Evolutionary conservation across 2,113 vertebrate genomes (phyloP).

Genomic region (Takifugu flavidus): DNA sequence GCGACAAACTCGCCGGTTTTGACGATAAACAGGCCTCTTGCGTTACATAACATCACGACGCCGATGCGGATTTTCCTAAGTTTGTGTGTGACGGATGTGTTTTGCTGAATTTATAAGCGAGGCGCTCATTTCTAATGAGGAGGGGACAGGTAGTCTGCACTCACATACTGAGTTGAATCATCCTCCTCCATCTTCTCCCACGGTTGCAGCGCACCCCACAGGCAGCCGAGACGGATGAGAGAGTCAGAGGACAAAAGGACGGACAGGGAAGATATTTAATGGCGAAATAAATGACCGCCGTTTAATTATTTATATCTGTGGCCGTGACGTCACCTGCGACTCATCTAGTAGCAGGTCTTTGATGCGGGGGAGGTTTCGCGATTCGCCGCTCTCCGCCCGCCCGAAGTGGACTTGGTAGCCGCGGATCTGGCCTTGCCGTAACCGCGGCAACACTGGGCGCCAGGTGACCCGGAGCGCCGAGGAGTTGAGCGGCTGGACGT

Average conservation of each 20-base stretch:
- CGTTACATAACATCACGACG: too few species aligned
- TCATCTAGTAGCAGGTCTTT: constrained; percentile 92
- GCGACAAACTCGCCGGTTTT: constrained; percentile 3
- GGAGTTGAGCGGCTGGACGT: constrained; percentile 87
- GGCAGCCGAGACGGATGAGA: constrained; percentile 56
- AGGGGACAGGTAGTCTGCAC: constrained; percentile 54
- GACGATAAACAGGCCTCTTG: background rate
- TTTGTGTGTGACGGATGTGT: background rate
- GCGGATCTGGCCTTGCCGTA: constrained; percentile 88
- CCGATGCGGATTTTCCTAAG: constrained; percentile 14
- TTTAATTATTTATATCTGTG: constrained; percentile 30
- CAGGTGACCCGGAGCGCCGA: constrained; percentile 87
- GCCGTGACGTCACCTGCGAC: constrained; percentile 80
- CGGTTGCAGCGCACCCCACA: constrained; percentile 57
- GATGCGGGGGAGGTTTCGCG: constrained; percentile 85
- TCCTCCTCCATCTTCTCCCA: constrained; percentile 89
- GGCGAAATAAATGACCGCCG: constrained; percentile 21
- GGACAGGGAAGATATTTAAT: constrained; percentile 34
- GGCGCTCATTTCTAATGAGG: constrained; percentile 31
- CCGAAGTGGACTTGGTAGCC: constrained; percentile 94
- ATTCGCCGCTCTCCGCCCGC: constrained; percentile 83
- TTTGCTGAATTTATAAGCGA: constrained; percentile 21
- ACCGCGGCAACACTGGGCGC: constrained; percentile 84
- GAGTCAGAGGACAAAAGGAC: constrained; percentile 41
- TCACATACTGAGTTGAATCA: constrained; percentile 93